A percentile compares a stretch with the other conserved stretches of the same genome.
phyloP scores from a whole-genome alignment of 2,113 vertebrate genomes.

The western clawed frog (Xenopus tropicalis) region UCB_Xtro_10.0 CM004445.2:65465001-65465500 shows the following conservation, averaged over 20 bases:
- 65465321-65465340: neutral
- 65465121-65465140: conserved; percentile 39
- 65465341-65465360: too few relatives aligned
- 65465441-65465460: too few relatives aligned
- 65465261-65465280: conserved; percentile 22
- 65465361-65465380: too few relatives aligned
- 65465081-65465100: conserved; percentile 43
- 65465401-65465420: too few relatives aligned
- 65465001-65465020: too few relatives aligned
- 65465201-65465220: neutral
- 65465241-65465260: conserved; percentile 11
- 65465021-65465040: neutral
- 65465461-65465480: too few relatives aligned
- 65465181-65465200: conserved; percentile 7
- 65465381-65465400: too few relatives aligned
- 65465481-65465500: too few relatives aligned
- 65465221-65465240: neutral
- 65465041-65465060: conserved; percentile 39
- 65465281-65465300: conserved; percentile 33
- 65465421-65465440: too few relatives aligned
- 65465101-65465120: conserved; percentile 48
- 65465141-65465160: conserved; percentile 36
- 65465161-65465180: conserved; percentile 23
- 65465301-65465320: conserved; percentile 38
- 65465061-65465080: conserved; percentile 47